These are phyloP conservation scores for Pelobates fuscus DNA, from an alignment of 2,113 vertebrate genomes.

Conservation along the genomic window DNA sequence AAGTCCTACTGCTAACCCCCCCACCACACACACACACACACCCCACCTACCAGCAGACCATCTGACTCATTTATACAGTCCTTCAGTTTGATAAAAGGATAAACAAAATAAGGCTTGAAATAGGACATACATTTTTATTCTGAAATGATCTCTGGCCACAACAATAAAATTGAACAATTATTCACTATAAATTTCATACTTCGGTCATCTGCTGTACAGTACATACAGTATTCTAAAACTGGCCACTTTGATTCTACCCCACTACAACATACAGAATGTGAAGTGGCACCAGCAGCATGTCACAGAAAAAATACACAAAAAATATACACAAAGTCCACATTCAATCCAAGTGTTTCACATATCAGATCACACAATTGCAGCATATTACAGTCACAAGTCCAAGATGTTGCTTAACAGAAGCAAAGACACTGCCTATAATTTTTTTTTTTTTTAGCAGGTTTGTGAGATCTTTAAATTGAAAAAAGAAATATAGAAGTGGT, in stretches of 20 bases:
- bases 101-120: slow-evolving; percentile 54
- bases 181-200: slow-evolving; percentile 92
- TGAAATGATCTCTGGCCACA: slow-evolving; percentile 91
- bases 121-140: slow-evolving; percentile 85
- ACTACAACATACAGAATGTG: slow-evolving; percentile 77
- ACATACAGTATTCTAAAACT: slow-evolving; percentile 96
- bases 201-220: slow-evolving; percentile 93
- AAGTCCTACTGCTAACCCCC: no score
- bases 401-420: slow-evolving; percentile 76
- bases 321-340: slow-evolving; percentile 89
- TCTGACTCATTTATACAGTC: no score
- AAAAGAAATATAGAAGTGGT: no score
- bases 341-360: slow-evolving; percentile 82
- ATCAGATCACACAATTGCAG: slow-evolving; percentile 83
- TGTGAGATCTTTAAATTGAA: no score
- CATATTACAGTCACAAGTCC: slow-evolving; percentile 81
- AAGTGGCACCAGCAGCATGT: slow-evolving; percentile 84
- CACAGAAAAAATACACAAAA: slow-evolving; percentile 82
- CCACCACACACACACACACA: no score
- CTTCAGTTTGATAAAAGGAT: neutral
- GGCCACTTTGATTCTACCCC: slow-evolving; percentile 81
- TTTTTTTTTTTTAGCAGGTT: no score
- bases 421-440: slow-evolving; percentile 66
- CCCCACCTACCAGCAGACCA: no score
- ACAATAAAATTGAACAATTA: slow-evolving; percentile 98